Evolutionary conservation across 2,888 invertebrate species (phyloP).

Genomic region (Silvanus unidentatus): DNA sequence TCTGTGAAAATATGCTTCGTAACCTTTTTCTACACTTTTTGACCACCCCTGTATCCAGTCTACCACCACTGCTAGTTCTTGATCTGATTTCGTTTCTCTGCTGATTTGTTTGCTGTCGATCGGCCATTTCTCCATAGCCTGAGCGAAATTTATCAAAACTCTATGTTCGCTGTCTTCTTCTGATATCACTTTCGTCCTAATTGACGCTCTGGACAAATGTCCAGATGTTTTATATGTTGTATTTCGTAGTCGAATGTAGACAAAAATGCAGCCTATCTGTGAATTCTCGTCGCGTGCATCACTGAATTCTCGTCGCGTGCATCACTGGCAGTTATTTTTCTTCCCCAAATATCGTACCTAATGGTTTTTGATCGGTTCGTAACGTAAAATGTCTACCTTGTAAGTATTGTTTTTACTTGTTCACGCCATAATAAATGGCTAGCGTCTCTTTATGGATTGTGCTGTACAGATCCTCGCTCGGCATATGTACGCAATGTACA

Average conservation of each 20-base stretch:
- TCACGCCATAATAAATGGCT: slow-evolving; percentile 31
- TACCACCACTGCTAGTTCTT: background rate
- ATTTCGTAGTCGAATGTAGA: slow-evolving; percentile 11
- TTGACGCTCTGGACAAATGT: slow-evolving; percentile 9
- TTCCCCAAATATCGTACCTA: slow-evolving; percentile 11
- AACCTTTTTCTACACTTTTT: background rate
- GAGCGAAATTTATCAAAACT: slow-evolving; percentile 9
- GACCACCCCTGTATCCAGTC: slow-evolving; percentile 6
- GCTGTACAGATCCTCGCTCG: no score
- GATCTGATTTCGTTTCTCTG: slow-evolving; percentile 2
- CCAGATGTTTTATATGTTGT: slow-evolving; percentile 13
- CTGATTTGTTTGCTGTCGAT: slow-evolving; percentile 8
- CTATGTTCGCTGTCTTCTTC: slow-evolving; percentile 8
- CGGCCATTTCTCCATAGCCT: slow-evolving; percentile 6
- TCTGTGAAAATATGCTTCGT: slow-evolving; percentile 8
- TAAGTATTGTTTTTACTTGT: slow-evolving; percentile 35
- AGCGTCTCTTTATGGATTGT: slow-evolving; percentile 5
- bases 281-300: no score
- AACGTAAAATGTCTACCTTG: slow-evolving; percentile 20
- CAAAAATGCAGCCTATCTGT: slow-evolving; percentile 19
- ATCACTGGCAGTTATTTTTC: slow-evolving; percentile 30
- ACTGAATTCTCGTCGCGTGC: slow-evolving; percentile 31
- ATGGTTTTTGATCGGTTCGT: slow-evolving; percentile 9
- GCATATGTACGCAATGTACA: no score
- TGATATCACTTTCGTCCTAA: background rate